A percentile compares a stretch with the other conserved stretches of the same genome.
These are phyloP conservation scores for Tapirus terrestris DNA, from an alignment of 2,113 vertebrate species.

Conservation along the genomic window DNA sequence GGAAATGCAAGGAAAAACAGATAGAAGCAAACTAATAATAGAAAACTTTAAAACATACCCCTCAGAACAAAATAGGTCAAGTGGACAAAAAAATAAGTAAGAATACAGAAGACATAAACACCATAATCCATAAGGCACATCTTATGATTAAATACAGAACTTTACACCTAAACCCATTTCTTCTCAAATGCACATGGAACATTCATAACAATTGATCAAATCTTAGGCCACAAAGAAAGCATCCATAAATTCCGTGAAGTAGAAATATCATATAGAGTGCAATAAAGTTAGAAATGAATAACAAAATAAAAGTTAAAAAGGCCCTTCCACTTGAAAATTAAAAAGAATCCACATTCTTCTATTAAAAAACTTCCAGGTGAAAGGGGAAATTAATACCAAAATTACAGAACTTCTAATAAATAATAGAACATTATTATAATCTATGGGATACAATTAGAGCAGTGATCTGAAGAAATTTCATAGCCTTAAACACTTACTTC, in stretches of 20 bases:
- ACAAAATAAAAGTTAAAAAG: constrained; percentile 24
- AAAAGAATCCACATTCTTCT: background rate
- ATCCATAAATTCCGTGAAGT: background rate
- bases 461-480: background rate
- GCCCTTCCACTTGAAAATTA: background rate
- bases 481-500: background rate
- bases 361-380: background rate
- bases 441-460: background rate
- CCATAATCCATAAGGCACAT: constrained; percentile 4
- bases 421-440: background rate
- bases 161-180: background rate
- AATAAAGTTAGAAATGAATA: background rate
- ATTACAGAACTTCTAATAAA: constrained; percentile 13
- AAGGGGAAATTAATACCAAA: background rate
- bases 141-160: background rate
- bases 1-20: background rate
- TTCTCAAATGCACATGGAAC: background rate
- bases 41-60: background rate
- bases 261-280: background rate
- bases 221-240: constrained; percentile 5
- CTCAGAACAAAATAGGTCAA: background rate
- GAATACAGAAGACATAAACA: background rate
- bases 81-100: background rate
- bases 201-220: background rate
- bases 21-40: background rate